Base-by-base conservation (phyloP, 2,888 invertebrate species). In the Fragum sueziense region DNA sequence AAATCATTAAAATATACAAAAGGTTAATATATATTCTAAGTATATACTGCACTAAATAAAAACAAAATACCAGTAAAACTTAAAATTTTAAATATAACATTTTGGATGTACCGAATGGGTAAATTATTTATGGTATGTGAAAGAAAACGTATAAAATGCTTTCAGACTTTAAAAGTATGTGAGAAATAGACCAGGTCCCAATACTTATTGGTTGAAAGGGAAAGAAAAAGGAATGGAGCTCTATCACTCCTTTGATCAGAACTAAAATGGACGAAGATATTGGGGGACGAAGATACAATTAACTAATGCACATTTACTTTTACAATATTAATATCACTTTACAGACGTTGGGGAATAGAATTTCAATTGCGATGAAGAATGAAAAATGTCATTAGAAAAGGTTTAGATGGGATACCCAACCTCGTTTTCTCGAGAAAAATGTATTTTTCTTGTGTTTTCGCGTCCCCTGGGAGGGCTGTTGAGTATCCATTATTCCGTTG, bases 221-320 rank as follows among this genome's bases (percentile, higher is more conserved):
- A 37, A 22, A 41, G 65, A 25, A 41, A 25, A 65, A 41, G 65
- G 41, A 37, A 65, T 65, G 34, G 41, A 34, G 41, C 34, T 9
- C 65, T 65, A 65, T 65, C 65, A 20, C 47, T 37, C 27, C 68
- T 77, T 81, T 74, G 81, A 81, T 74, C 68, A 77, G 22, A 67
- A 54, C 61, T 71, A 71, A 77, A 74, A 74, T 77, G 72, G 79
- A 82, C 78, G 70, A 70, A 75, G 72, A 61, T 65, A 65, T 65
- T 41, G 61, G 70, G 77, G 72, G 71, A 86, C 85, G 86, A 87
- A 82, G 86, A 85, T 82, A 85, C 87, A 87, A 87, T 87, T 87
- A 87, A 85, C 85, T 87, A 87, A 87, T 87, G 87, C 85, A 85
- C 85, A 86, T 85, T 87, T 87, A 87, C 87, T 85, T 87, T 84